Evolutionary conservation across 2,797 vertebrate genomes (phyloP).

Genomic region (Pantherophis vulpinus): DNA sequence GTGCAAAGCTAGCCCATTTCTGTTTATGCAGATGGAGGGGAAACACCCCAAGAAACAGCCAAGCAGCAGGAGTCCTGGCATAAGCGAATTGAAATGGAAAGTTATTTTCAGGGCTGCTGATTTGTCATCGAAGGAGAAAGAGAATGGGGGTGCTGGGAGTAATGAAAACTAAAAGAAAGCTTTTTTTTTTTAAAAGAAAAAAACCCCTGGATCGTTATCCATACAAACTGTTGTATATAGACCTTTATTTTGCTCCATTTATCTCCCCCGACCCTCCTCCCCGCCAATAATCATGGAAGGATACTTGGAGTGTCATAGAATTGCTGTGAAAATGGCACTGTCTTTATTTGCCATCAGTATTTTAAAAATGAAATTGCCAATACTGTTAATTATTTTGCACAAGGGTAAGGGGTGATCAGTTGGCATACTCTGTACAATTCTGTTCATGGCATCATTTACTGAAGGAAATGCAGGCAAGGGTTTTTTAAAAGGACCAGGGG

Average conservation of each 20-base stretch:
- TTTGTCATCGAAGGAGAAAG: constrained; percentile 60
- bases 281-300: not conserved
- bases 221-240: not conserved
- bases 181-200: not conserved
- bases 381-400: not conserved
- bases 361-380: not conserved
- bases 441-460: not conserved
- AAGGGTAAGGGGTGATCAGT: not conserved
- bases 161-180: constrained; percentile 45
- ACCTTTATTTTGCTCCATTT: not conserved
- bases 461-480: not conserved
- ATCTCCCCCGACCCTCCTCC: too few species aligned
- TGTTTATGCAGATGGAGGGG: constrained; percentile 75
- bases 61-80: constrained; percentile 68
- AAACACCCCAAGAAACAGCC: constrained; percentile 66
- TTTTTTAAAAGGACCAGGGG: not conserved
- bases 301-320: not conserved
- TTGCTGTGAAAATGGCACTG: not conserved
- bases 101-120: constrained; percentile 62
- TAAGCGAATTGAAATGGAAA: constrained; percentile 46
- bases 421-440: not conserved
- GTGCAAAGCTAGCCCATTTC: constrained; percentile 69
- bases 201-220: not conserved
- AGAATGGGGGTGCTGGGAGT: constrained; percentile 52
- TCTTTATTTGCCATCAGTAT: not conserved